These are phyloP conservation scores for Ictalurus punctatus DNA, from an alignment of 2,113 vertebrate species.

Conservation along the genomic window DNA sequence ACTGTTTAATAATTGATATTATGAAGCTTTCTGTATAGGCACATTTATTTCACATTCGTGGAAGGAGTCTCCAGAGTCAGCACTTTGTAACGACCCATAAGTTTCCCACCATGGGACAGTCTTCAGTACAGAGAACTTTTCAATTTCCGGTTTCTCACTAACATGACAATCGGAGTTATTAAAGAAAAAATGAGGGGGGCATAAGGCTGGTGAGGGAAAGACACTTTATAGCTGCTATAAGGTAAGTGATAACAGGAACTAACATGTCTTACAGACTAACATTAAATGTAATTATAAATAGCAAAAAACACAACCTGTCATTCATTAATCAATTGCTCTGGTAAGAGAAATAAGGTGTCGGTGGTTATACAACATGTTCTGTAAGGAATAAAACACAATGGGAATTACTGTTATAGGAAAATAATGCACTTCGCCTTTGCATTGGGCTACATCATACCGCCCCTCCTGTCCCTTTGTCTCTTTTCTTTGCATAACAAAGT, in stretches of 20 bases:
- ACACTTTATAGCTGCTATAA: not conserved
- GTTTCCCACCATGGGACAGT: not conserved
- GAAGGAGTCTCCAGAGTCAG: not conserved
- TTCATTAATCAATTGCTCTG: not conserved
- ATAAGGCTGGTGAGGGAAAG: not conserved
- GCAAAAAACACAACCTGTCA: not conserved
- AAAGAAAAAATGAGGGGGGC: not conserved
- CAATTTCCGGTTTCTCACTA: not conserved
- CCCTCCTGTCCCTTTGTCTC: too few species aligned
- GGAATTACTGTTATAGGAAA: not conserved
- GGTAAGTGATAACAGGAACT: not conserved
- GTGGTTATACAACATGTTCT: not conserved
- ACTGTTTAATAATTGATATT: not conserved
- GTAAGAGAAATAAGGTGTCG: not conserved
- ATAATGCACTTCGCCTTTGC: not conserved
- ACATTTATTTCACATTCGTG: not conserved
- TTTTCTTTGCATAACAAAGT: not conserved
- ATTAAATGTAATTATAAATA: not conserved
- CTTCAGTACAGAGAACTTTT: not conserved
- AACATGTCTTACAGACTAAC: not conserved
- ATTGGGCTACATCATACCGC: not conserved
- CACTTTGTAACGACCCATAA: not conserved
- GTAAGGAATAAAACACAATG: not conserved
- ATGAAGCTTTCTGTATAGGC: not conserved
- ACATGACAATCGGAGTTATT: not conserved